A percentile compares a stretch with the other conserved stretches of the same genome.
Evolutionary conservation across 2,797 vertebrate genomes (phyloP).

Genomic region (Molossus alvarezi): DNA sequence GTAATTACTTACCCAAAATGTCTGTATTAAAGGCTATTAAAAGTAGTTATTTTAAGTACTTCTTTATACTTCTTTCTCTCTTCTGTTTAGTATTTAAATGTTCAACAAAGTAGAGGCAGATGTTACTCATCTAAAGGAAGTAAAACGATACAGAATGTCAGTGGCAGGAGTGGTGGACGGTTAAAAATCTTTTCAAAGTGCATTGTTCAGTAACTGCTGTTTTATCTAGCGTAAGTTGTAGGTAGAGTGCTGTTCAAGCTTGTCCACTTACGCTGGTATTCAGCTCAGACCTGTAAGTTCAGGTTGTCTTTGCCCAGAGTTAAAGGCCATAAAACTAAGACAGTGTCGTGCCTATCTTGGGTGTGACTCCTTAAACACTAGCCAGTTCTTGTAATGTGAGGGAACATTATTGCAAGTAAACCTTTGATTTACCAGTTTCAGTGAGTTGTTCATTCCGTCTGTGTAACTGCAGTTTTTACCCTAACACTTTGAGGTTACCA

Average conservation of each 20-base stretch:
- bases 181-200: constrained; percentile 87
- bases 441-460: constrained; percentile 87
- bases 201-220: constrained; percentile 93
- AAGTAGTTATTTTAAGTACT: constrained; percentile 95
- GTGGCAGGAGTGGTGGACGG: constrained; percentile 84
- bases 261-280: constrained; percentile 91
- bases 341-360: constrained; percentile 91
- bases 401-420: constrained; percentile 89
- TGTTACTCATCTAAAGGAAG: constrained; percentile 88
- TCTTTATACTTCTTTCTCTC: constrained; percentile 91
- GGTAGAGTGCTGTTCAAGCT: constrained; percentile 91
- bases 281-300: constrained; percentile 90
- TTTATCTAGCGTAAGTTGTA: constrained; percentile 89
- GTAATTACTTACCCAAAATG: constrained; percentile 96
- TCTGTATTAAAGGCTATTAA: constrained; percentile 97
- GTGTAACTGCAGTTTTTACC: constrained; percentile 89
- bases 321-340: constrained; percentile 93
- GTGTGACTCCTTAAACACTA: constrained; percentile 91
- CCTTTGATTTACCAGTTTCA: constrained; percentile 89
- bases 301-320: constrained; percentile 92
- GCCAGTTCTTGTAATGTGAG: constrained; percentile 89
- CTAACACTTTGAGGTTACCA: constrained; percentile 90
- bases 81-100: constrained; percentile 94
- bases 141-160: constrained; percentile 84
- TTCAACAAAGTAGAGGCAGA: constrained; percentile 92